Base-by-base conservation (phyloP, 1,140 invertebrate genomes). In the fruit fly (Drosophila melanogaster) region DNA sequence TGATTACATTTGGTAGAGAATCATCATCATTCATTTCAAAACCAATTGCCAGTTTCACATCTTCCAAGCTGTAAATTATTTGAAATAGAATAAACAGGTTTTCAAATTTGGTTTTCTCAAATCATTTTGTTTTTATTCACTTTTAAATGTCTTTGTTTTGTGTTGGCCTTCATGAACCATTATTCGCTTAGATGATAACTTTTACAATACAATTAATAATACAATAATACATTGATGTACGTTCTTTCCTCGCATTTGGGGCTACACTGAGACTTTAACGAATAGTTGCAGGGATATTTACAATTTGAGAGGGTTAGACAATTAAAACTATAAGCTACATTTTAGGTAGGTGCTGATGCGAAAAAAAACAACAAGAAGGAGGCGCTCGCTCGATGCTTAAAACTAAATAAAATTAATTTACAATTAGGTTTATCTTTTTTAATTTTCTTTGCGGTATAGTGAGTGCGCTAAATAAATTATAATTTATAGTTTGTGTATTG, bases 391-490 rank as follows among this genome's bases (percentile, higher is more conserved):
- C 50, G 51, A 43, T 64, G 56, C 83, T 86, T 86, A 86, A 69
- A 87, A 86, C 84, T 86, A 86, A 86, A 89, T 83, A 86, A 86
- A 86, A 86, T 83, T 81, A 79, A 83, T 83, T 79, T 86, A 86
- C 83, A 86, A 73, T 83, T 86, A 86, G 58, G 33, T 72, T 72
- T 72, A 38, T 46, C 19, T 35, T 10, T 19, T 44, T 44, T 17
- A 17, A 14, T 58, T 19, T 43, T 41, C 33, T 51, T 60, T 35
- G 26, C 55, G 47, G 55, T 60, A 38, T 33, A 26, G 61, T 43
- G 46, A 66, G 65, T 71, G 83, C 67, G 66, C 73, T 55, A 87
- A 81, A 87, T 89, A 87, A 87, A 77, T 87, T 89, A 87, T 79
- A 56, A 75, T 65, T 77, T 49, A 44, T 71, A 40, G 44, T 62